phyloP scores from a whole-genome alignment of 92 coral and sea anemone species.

The Pocillopora meandrina region DNA sequence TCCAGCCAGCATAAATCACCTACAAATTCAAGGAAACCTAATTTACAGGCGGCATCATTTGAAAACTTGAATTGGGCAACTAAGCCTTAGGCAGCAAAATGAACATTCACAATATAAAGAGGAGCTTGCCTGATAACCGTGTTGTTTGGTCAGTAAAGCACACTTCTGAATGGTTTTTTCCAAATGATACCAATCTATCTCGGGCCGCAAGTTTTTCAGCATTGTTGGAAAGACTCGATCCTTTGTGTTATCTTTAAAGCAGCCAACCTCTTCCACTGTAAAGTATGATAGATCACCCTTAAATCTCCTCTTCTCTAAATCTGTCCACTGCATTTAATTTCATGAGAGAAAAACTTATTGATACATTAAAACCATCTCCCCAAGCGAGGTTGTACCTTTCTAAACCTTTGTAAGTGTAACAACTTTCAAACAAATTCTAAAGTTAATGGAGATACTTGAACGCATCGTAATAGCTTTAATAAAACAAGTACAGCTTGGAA shows the following conservation, averaged over 20 bases:
- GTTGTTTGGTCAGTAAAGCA: conserved; percentile 58
- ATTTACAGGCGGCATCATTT: too few relatives aligned
- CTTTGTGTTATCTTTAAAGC: conserved; percentile 54
- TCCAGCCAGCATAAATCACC: too few relatives aligned
- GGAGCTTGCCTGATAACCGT: conserved; percentile 62
- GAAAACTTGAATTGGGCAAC: too few relatives aligned
- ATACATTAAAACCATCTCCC: too few relatives aligned
- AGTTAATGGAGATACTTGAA: too few relatives aligned
- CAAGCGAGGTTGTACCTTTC: too few relatives aligned
- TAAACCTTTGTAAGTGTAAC: too few relatives aligned
- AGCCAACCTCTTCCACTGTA: conserved; percentile 82
- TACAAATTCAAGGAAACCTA: not conserved
- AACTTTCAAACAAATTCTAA: too few relatives aligned
- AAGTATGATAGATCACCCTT: not conserved
- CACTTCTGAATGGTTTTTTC: conserved; percentile 70
- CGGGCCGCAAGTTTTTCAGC: conserved; percentile 57
- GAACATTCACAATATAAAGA: not conserved
- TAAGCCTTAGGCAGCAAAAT: not conserved
- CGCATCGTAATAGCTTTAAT: too few relatives aligned
- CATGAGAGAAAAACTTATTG: too few relatives aligned
- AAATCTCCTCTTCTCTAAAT: too few relatives aligned
- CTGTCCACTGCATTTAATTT: too few relatives aligned
- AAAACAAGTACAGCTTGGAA: not conserved
- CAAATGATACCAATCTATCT: conserved; percentile 85
- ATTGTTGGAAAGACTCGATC: conserved; percentile 37